A percentile compares a stretch with the other conserved stretches of the same genome.
phyloP scores from a whole-genome alignment of 1,140 invertebrate genomes.

The Kradibia gibbosae region DNA sequence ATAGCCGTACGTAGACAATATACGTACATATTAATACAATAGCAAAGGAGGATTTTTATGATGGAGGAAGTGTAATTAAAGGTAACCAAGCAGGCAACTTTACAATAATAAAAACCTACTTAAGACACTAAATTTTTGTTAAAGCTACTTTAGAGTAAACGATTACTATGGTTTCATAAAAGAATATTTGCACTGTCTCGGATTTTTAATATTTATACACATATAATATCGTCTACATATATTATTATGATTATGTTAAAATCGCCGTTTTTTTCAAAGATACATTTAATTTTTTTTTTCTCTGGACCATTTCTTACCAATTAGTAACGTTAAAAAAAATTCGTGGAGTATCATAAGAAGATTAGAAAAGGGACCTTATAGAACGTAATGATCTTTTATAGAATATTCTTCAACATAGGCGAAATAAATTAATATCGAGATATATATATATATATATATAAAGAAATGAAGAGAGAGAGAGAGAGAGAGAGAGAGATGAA shows the following conservation, averaged over 20 bases:
- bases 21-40: constrained; percentile 47
- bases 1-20: constrained; percentile 44
- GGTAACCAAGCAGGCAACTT: constrained; percentile 51
- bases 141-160: constrained; percentile 27
- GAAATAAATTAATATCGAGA: too few species aligned
- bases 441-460: too few species aligned
- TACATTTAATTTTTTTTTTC: not conserved
- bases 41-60: not conserved
- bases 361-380: too few species aligned
- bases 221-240: constrained; percentile 24
- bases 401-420: too few species aligned
- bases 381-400: too few species aligned
- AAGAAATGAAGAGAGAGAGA: too few species aligned
- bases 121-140: constrained; percentile 46
- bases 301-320: too few species aligned
- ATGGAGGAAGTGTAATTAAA: constrained; percentile 42
- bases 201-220: constrained; percentile 48
- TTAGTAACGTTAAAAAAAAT: too few species aligned
- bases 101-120: constrained; percentile 52
- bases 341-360: too few species aligned
- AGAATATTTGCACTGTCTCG: constrained; percentile 42
- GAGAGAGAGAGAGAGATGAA: too few species aligned
- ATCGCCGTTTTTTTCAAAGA: not conserved
- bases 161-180: constrained; percentile 37
- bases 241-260: not conserved